A percentile compares a stretch with the other conserved stretches of the same genome.
phyloP scores from a whole-genome alignment of 2,888 invertebrate genomes.

The Cataglyphis rosenhaueri region DNA sequence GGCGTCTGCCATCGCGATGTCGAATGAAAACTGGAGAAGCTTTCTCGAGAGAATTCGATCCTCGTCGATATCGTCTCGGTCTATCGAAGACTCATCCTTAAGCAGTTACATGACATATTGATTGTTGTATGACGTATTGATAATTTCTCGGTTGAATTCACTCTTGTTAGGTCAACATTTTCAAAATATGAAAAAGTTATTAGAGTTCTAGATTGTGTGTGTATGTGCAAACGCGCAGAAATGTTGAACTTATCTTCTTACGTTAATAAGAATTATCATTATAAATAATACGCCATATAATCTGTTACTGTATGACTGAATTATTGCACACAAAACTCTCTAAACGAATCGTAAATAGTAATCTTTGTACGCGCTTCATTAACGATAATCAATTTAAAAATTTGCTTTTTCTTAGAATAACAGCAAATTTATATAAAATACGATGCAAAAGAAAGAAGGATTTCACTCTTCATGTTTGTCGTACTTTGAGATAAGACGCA shows the following conservation, averaged over 20 bases:
- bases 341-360: neutral
- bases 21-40: conserved; percentile 38
- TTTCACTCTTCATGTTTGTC: conserved; percentile 1
- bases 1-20: conserved; percentile 7
- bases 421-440: neutral
- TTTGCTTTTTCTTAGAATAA: neutral
- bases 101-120: neutral
- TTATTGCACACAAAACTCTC: neutral
- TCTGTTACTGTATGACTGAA: neutral
- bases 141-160: neutral
- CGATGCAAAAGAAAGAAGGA: neutral
- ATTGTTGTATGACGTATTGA: neutral
- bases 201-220: neutral
- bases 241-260: neutral
- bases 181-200: neutral
- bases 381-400: too few relatives aligned
- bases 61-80: neutral
- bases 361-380: neutral
- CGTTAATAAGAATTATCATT: neutral
- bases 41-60: conserved; percentile 23
- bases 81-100: neutral
- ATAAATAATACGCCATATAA: neutral
- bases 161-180: neutral
- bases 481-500: conserved; percentile 28
- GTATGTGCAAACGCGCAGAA: neutral